phyloP scores from a whole-genome alignment of 2,113 vertebrate species.

The Carettochelys insculpta region DNA sequence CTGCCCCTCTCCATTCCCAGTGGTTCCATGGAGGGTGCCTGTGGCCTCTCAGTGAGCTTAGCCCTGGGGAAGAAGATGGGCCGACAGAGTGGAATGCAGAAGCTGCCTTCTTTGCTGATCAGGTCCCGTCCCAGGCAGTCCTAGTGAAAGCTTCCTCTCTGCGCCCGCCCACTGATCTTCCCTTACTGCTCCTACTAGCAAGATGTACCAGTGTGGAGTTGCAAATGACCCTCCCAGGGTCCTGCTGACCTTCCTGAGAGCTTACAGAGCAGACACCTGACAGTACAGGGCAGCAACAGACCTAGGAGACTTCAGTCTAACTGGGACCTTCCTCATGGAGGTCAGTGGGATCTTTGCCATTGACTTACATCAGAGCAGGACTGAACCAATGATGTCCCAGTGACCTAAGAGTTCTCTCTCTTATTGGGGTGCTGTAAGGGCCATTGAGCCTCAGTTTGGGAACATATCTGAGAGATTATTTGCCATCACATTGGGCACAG shows the following conservation, averaged over 20 bases:
- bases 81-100: background rate
- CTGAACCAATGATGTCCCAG: background rate
- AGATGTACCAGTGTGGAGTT: background rate
- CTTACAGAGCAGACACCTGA: background rate
- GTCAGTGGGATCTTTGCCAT: background rate
- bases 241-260: accelerated
- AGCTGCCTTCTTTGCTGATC: background rate
- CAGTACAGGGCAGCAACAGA: background rate
- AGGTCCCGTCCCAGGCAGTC: background rate
- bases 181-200: background rate
- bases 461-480: background rate
- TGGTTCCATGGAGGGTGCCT: background rate
- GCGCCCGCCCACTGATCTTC: background rate
- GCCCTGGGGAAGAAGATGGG: background rate
- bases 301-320: accelerated
- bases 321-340: background rate
- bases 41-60: accelerated
- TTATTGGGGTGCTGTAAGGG: background rate
- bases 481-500: background rate
- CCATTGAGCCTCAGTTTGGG: background rate
- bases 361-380: accelerated
- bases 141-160: accelerated
- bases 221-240: accelerated
- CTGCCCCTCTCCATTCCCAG: accelerated
- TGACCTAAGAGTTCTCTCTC: background rate